Percentiles rank a stretch among this genome's conserved stretches.
Conservation (phyloP, 2,888 invertebrate species). For the Slavum lentiscoides region DNA sequence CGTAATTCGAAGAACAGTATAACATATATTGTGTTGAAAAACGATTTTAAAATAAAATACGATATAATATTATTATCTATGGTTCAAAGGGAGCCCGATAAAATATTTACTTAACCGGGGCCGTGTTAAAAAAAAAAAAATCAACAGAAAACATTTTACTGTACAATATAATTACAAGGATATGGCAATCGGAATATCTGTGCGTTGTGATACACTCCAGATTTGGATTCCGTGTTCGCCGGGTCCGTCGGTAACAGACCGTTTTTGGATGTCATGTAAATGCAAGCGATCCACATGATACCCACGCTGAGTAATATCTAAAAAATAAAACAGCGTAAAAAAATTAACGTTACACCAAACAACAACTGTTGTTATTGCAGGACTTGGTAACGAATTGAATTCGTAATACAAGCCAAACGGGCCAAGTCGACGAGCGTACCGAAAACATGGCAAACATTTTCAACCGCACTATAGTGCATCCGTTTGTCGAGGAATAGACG, state of each 20-base stretch:
- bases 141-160: no score
- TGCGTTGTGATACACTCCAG: constrained; percentile 37
- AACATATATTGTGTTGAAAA: no score
- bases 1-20: no score
- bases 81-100: no score
- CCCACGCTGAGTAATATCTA: constrained; percentile 35
- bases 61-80: no score
- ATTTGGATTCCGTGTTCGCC: constrained; percentile 36
- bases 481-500: background rate
- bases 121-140: no score
- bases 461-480: constrained; percentile 2
- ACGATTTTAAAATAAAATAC: no score
- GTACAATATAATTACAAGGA: constrained; percentile 31
- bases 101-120: no score
- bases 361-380: no score
- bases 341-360: no score
- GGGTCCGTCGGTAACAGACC: constrained; percentile 21
- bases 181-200: constrained; percentile 39
- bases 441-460: constrained; percentile 41
- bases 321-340: background rate
- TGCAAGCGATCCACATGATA: constrained; percentile 35
- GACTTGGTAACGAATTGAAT: no score
- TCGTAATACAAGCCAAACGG: no score
- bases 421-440: background rate
- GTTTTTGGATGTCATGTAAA: constrained; percentile 20